Conservation (phyloP, 1,140 invertebrate genomes). For the Sitodiplosis mosellana region DNA sequence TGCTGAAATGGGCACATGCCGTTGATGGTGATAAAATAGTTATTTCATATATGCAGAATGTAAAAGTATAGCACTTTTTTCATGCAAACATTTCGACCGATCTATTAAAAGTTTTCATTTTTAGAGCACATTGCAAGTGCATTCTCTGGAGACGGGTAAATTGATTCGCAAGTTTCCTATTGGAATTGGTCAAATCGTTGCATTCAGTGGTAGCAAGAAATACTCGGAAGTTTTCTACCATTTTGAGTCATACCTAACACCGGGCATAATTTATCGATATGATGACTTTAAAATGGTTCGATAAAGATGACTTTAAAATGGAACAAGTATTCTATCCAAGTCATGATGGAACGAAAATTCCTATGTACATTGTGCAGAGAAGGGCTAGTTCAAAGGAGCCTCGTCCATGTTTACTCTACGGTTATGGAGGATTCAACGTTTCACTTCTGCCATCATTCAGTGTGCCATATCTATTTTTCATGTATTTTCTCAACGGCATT, state of each 20-base stretch:
- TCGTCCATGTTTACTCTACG: conserved; percentile 77
- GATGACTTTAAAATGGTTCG: conserved; percentile 69
- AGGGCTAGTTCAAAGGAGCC: conserved; percentile 39
- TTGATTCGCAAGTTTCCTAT: conserved; percentile 54
- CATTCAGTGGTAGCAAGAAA: conserved; percentile 68
- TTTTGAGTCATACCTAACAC: conserved; percentile 86
- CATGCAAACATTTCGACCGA: not conserved
- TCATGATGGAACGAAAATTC: conserved; percentile 83
- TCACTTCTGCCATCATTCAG: conserved; percentile 69
- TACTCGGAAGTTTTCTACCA: conserved; percentile 84
- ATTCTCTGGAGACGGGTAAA: conserved; percentile 54
- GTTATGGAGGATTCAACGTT: conserved; percentile 91
- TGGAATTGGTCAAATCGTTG: conserved; percentile 70
- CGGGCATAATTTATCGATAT: conserved; percentile 77
- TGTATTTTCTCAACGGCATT: conserved; percentile 70
- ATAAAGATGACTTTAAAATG: conserved; percentile 56
- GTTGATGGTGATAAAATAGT: conserved; percentile 78
- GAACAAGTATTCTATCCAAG: conserved; percentile 80
- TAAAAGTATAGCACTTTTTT: conserved; percentile 55
- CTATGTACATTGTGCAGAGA: conserved; percentile 82
- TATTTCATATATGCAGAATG: conserved; percentile 82
- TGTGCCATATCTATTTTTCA: conserved; percentile 61
- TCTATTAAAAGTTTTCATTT: not conserved
- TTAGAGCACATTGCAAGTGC: conserved; percentile 64
- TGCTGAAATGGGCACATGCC: conserved; percentile 71